These are phyloP conservation scores for Drosophila insularis DNA, from an alignment of 1,140 invertebrate genomes.

Conservation along the genomic window DNA sequence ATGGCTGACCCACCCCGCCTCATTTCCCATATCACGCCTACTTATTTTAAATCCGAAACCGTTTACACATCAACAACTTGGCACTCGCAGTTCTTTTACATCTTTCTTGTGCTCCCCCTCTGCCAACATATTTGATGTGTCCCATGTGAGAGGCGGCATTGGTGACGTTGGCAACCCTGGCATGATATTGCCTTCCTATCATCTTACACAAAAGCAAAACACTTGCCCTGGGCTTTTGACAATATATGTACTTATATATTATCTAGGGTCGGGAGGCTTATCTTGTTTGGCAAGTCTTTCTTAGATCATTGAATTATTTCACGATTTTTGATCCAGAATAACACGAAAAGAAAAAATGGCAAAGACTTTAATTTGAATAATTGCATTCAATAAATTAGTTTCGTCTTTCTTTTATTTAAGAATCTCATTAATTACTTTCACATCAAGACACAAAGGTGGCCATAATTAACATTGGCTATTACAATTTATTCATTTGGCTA, in stretches of 20 bases:
- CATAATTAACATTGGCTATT: too few species aligned
- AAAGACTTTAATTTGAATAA: not conserved
- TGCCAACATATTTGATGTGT: slow-evolving; percentile 47
- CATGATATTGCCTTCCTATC: slow-evolving; percentile 22
- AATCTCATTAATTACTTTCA: too few species aligned
- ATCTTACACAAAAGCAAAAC: slow-evolving; percentile 38
- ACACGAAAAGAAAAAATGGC: not conserved
- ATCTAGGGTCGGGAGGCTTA: not conserved
- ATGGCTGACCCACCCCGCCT: not conserved
- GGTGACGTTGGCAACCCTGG: not conserved
- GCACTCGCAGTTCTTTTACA: slow-evolving; percentile 30
- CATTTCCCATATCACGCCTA: slow-evolving; percentile 37
- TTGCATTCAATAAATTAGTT: too few species aligned
- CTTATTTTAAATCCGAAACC: slow-evolving; percentile 59
- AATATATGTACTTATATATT: not conserved
- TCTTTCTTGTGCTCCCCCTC: not conserved
- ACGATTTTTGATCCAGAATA: not conserved
- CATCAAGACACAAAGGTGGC: too few species aligned
- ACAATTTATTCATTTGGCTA: too few species aligned
- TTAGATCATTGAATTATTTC: not conserved
- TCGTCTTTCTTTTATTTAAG: too few species aligned
- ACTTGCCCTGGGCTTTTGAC: not conserved
- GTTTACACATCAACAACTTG: slow-evolving; percentile 66
- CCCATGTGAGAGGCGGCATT: slow-evolving; percentile 23
- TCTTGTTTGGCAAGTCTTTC: not conserved